Percentiles rank a stretch among this genome's conserved stretches.
Evolutionary conservation across 2,888 invertebrate genomes (phyloP).

Genomic region (Scaptomyza parva): DNA sequence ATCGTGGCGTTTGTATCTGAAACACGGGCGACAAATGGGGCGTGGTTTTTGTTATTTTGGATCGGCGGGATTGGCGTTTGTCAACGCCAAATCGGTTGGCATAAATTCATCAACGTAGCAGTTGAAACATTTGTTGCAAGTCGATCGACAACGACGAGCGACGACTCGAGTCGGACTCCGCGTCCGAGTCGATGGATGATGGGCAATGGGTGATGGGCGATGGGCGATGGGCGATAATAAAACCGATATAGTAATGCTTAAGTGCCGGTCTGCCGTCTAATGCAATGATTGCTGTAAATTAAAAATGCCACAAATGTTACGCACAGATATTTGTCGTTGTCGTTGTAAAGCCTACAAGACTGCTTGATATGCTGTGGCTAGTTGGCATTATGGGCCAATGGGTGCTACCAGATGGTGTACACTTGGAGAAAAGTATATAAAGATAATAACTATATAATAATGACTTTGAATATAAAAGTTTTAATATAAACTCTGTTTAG

Average conservation of each 20-base stretch:
- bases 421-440: slow-evolving; percentile 3
- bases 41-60: slow-evolving; percentile 18
- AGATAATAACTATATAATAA: too few relatives aligned
- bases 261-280: slow-evolving; percentile 63
- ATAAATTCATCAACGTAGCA: slow-evolving; percentile 75
- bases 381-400: slow-evolving; percentile 52
- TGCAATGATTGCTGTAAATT: slow-evolving; percentile 77
- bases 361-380: slow-evolving; percentile 67
- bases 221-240: slow-evolving; percentile 61
- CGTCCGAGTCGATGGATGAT: slow-evolving; percentile 27
- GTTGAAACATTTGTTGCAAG: slow-evolving; percentile 57
- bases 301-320: slow-evolving; percentile 80
- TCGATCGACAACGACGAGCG: slow-evolving; percentile 42
- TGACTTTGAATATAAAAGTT: too few relatives aligned
- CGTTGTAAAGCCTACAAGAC: slow-evolving; percentile 26
- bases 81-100: slow-evolving; percentile 65
- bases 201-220: slow-evolving; percentile 57
- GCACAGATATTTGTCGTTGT: slow-evolving; percentile 73
- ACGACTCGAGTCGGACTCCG: neutral
- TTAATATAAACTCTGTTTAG: too few relatives aligned
- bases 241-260: slow-evolving; percentile 76
- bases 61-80: slow-evolving; percentile 28
- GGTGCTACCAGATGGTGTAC: slow-evolving; percentile 23
- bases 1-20: slow-evolving; percentile 53
- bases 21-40: slow-evolving; percentile 51